These are phyloP conservation scores for Trogon surrucura DNA, from an alignment of 2,113 vertebrate genomes.

Conservation along the genomic window DNA sequence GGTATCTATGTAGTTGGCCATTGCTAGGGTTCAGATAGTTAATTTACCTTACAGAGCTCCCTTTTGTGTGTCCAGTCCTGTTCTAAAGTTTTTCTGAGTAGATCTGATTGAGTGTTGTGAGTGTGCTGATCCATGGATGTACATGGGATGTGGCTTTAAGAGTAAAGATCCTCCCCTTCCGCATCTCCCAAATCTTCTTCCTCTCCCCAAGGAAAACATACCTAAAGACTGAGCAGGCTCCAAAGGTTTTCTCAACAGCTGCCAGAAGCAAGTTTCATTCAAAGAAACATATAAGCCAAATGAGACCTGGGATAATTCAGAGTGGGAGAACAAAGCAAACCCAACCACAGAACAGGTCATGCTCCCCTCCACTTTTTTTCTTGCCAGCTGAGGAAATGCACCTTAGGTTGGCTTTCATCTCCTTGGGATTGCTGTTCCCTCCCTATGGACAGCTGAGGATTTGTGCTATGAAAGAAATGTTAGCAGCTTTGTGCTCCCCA, in stretches of 20 bases:
- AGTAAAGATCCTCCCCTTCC: not conserved
- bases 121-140: not conserved
- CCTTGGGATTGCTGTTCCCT: not conserved
- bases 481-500: not conserved
- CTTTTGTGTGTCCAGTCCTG: not conserved
- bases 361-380: not conserved
- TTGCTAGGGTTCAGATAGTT: not conserved
- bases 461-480: not conserved
- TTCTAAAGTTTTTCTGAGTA: not conserved
- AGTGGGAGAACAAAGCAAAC: not conserved
- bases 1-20: not conserved
- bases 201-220: not conserved
- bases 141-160: not conserved
- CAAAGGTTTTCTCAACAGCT: not conserved
- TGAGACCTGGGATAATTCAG: not conserved
- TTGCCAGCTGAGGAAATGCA: not conserved
- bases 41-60: not conserved
- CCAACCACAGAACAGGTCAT: not conserved
- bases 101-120: not conserved
- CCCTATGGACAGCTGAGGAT: not conserved
- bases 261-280: not conserved
- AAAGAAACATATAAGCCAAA: not conserved
- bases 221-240: not conserved
- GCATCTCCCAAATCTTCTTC: not conserved
- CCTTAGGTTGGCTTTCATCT: constrained; percentile 23